A percentile compares a stretch with the other conserved stretches of the same genome.
These are phyloP conservation scores for Drosophila micromelanica DNA, from an alignment of 1,140 invertebrate genomes.

Conservation along the genomic window DNA sequence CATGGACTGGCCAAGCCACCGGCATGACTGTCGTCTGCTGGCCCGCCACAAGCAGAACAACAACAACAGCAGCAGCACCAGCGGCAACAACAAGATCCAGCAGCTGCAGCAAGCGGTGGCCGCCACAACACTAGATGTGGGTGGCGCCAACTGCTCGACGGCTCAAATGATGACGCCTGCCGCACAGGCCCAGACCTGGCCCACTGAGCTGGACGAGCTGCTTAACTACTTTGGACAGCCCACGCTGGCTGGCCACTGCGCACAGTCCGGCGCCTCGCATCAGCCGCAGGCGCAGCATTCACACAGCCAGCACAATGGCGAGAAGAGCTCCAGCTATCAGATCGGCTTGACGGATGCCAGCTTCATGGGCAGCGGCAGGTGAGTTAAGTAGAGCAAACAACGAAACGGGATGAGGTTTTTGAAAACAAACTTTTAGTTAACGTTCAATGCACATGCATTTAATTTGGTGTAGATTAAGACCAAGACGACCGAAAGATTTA, in stretches of 20 bases:
- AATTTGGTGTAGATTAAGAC: conserved; percentile 52
- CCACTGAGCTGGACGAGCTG: conserved; percentile 59
- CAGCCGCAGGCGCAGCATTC: conserved; percentile 38
- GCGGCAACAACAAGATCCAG: conserved; percentile 47
- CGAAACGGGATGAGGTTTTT: not conserved
- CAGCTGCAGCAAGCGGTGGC: conserved; percentile 73
- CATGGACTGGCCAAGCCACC: conserved; percentile 91
- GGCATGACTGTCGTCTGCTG: conserved; percentile 85
- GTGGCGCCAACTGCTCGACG: conserved; percentile 68
- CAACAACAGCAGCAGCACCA: conserved; percentile 38
- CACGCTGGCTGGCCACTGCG: not conserved
- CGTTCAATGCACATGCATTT: conserved; percentile 21
- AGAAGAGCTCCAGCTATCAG: conserved; percentile 76
- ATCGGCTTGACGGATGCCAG: conserved; percentile 71
- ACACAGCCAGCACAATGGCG: conserved; percentile 49
- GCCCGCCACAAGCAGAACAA: conserved; percentile 66
- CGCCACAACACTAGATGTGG: conserved; percentile 61
- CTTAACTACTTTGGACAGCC: conserved; percentile 58
- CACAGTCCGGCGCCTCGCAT: conserved; percentile 3
- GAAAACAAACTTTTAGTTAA: not conserved
- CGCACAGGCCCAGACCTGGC: conserved; percentile 67
- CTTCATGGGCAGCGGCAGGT: conserved; percentile 76
- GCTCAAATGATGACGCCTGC: conserved; percentile 72
- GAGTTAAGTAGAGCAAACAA: conserved; percentile 16
- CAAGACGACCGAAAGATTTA: conserved; percentile 16